A percentile compares a stretch with the other conserved stretches of the same genome.
These are phyloP conservation scores for Drosophila pectinifera DNA, from an alignment of 1,140 invertebrate species.

Conservation along the genomic window DNA sequence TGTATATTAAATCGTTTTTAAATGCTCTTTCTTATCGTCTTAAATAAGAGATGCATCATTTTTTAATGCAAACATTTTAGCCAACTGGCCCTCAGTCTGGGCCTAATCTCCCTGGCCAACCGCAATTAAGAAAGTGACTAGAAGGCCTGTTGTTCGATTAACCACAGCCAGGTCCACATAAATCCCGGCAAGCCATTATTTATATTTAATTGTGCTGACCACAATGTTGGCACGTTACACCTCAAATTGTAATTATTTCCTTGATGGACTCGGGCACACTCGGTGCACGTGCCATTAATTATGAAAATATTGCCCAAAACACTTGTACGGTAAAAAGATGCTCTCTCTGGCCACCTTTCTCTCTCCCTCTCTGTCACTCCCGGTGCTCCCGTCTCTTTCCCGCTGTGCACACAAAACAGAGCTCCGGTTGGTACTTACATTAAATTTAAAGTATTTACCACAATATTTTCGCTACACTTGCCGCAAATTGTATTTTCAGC, in stretches of 20 bases:
- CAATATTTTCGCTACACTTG: conserved; percentile 78
- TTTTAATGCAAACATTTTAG: not conserved
- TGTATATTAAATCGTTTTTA: too few relatives aligned
- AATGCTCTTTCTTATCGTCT: too few relatives aligned
- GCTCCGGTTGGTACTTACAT: conserved; percentile 58
- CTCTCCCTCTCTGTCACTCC: not conserved
- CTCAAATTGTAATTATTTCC: conserved; percentile 63
- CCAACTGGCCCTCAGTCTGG: conserved; percentile 3
- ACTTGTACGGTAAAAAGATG: conserved; percentile 53
- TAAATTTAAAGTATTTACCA: conserved; percentile 77
- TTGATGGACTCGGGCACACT: conserved; percentile 51
- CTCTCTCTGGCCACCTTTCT: conserved; percentile 2
- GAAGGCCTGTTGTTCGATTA: conserved; percentile 15
- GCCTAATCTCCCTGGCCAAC: conserved; percentile 19
- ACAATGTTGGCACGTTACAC: conserved; percentile 48
- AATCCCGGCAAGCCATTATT: conserved; percentile 27
- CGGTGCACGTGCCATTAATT: conserved; percentile 70
- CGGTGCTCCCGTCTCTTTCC: not conserved
- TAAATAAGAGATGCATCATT: not conserved
- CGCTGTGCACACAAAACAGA: not conserved
- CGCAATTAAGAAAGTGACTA: conserved; percentile 31
- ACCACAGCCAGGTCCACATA: conserved; percentile 22
- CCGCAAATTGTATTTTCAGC: conserved; percentile 62
- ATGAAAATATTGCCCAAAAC: conserved; percentile 76
- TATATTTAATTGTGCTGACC: conserved; percentile 51